These are phyloP conservation scores for Microcebus jonahi DNA, from an alignment of 2,113 vertebrate species.

Conservation along the genomic window DNA sequence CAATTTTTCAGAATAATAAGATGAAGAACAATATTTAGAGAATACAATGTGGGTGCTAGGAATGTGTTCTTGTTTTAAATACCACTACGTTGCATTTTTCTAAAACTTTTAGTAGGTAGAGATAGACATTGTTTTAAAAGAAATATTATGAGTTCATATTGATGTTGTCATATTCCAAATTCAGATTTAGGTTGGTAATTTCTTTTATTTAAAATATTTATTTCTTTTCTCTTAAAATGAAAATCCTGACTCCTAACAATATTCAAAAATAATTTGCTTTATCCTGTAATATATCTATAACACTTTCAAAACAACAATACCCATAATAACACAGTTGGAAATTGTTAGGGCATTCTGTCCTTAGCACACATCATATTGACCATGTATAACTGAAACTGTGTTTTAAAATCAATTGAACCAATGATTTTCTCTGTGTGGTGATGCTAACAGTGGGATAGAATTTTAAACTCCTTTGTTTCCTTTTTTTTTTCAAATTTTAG, in stretches of 20 bases:
- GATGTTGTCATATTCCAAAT: not conserved
- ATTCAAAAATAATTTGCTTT: not conserved
- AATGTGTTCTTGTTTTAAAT: not conserved
- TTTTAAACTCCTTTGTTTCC: not conserved
- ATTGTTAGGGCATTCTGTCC: not conserved
- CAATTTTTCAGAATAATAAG: not conserved
- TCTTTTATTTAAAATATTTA: not conserved
- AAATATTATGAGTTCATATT: not conserved
- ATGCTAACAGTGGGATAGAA: not conserved
- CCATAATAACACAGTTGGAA: not conserved
- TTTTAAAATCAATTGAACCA: not conserved
- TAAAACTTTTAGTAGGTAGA: not conserved
- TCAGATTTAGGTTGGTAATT: too few relatives aligned
- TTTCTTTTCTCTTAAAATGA: not conserved
- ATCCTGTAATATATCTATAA: not conserved
- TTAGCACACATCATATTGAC: not conserved
- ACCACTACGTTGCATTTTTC: not conserved
- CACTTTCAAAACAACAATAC: not conserved
- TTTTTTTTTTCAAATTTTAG: not conserved
- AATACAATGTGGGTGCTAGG: rapidly evolving
- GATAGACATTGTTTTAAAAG: not conserved
- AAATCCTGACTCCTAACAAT: not conserved
- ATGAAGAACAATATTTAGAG: not conserved
- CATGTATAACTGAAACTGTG: not conserved
- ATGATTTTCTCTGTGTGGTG: not conserved